Percentiles rank a stretch among this genome's conserved stretches.
Conservation (phyloP, 2,113 vertebrate species). For the Oncorhynchus keta region DNA sequence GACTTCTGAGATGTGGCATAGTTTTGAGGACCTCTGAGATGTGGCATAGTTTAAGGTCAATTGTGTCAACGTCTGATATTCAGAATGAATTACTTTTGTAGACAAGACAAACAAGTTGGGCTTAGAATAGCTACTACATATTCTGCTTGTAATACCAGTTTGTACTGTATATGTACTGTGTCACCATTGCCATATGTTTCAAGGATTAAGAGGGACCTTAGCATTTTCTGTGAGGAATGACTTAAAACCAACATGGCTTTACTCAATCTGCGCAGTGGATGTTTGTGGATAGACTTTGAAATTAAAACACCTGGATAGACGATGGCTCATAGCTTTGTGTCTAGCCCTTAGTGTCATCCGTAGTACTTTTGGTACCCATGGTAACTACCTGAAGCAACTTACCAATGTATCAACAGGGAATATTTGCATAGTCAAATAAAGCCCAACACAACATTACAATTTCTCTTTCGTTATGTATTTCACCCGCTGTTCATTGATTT, state of each 20-base stretch:
- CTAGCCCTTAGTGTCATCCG: background rate
- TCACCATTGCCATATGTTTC: slow-evolving; percentile 28
- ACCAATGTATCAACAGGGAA: slow-evolving; percentile 28
- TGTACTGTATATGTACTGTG: slow-evolving; percentile 18
- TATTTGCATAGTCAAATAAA: slow-evolving; percentile 33
- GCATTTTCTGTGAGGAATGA: background rate
- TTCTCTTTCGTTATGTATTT: slow-evolving; percentile 36
- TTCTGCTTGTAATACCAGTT: background rate
- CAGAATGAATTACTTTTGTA: background rate
- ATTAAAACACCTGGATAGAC: slow-evolving; percentile 30
- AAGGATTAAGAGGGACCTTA: slow-evolving; percentile 7
- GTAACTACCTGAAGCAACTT: slow-evolving; percentile 3
- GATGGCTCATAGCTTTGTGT: background rate
- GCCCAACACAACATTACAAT: background rate
- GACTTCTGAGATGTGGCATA: background rate
- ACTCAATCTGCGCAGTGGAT: slow-evolving; percentile 42
- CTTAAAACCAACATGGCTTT: slow-evolving; percentile 11
- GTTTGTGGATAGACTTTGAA: slow-evolving; percentile 27
- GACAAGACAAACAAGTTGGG: background rate
- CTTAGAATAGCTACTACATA: background rate
- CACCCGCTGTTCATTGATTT: slow-evolving; percentile 8
- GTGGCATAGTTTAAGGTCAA: background rate
- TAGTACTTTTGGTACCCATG: background rate
- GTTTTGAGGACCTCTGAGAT: background rate
- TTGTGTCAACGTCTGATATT: background rate